These are phyloP conservation scores for Nyleta sp. DNA, from an alignment of 2,888 invertebrate genomes.

Conservation along the genomic window DNA sequence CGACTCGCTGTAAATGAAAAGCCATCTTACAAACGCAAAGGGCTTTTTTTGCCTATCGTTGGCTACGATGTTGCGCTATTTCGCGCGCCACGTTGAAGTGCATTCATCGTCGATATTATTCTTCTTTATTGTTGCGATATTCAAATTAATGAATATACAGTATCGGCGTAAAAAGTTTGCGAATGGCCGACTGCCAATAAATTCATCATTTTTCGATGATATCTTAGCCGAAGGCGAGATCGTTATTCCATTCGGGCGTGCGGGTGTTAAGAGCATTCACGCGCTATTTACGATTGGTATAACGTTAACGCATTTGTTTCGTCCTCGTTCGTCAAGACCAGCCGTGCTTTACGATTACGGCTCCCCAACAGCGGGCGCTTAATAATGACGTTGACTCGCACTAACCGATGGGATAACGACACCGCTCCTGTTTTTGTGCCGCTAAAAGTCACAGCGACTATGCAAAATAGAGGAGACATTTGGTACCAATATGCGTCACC, in stretches of 20 bases:
- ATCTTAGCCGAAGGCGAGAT: slow-evolving; percentile 41
- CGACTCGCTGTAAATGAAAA: slow-evolving; percentile 54
- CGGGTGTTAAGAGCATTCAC: slow-evolving; percentile 63
- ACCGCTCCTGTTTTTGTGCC: slow-evolving; percentile 23
- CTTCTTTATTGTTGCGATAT: slow-evolving; percentile 61
- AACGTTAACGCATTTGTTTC: slow-evolving; percentile 72
- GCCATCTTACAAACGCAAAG: slow-evolving; percentile 36
- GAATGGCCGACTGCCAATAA: slow-evolving; percentile 66
- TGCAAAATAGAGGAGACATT: slow-evolving; percentile 39
- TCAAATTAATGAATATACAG: slow-evolving; percentile 66
- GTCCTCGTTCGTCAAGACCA: slow-evolving; percentile 60
- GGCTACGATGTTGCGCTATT: slow-evolving; percentile 29
- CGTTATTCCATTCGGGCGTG: slow-evolving; percentile 58
- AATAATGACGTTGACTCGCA: slow-evolving; percentile 46
- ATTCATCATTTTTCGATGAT: slow-evolving; percentile 63
- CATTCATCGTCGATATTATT: slow-evolving; percentile 56
- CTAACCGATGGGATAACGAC: slow-evolving; percentile 25
- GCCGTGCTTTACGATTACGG: slow-evolving; percentile 72
- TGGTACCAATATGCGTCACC: slow-evolving; percentile 32
- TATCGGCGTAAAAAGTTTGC: slow-evolving; percentile 33
- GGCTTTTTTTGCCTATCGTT: slow-evolving; percentile 30
- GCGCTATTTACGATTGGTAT: slow-evolving; percentile 67
- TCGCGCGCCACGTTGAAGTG: slow-evolving; percentile 33
- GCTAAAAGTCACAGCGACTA: slow-evolving; percentile 19
- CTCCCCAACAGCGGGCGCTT: slow-evolving; percentile 34